Percentiles rank a stretch among this genome's conserved stretches.
Conservation (phyloP, 1,140 invertebrate species). For the Pogonus chalceus region DNA sequence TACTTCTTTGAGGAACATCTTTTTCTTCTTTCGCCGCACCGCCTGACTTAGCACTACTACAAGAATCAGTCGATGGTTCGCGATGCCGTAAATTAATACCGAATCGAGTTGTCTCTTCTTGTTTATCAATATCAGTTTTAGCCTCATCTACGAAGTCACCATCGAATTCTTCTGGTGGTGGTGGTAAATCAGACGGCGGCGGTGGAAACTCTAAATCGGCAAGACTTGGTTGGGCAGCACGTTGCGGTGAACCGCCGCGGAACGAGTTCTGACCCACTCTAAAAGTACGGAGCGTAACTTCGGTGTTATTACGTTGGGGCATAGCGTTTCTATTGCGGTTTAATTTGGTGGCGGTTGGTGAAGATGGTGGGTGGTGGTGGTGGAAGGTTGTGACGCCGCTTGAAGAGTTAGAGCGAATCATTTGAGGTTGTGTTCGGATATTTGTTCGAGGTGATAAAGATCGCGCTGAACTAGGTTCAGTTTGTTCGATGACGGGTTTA, state of each 20-base stretch:
- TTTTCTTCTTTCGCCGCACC: conserved; percentile 27
- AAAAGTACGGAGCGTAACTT: conserved; percentile 41
- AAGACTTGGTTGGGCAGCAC: conserved; percentile 48
- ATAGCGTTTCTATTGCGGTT: conserved; percentile 38
- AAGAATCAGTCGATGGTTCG: conserved; percentile 51
- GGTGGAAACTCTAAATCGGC: conserved; percentile 80
- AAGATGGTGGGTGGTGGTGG: conserved; percentile 45
- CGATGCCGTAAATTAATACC: conserved; percentile 59
- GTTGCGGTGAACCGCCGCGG: conserved; percentile 44
- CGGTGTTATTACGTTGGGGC: conserved; percentile 33
- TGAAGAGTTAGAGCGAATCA: conserved; percentile 76
- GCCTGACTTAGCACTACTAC: conserved; percentile 37
- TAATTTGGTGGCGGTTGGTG: conserved; percentile 42
- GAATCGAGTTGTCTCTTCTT: conserved; percentile 31
- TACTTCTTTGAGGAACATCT: conserved; percentile 29
- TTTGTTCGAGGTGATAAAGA: conserved; percentile 47
- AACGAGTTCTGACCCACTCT: conserved; percentile 39
- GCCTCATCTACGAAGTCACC: conserved; percentile 29
- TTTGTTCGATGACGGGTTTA: conserved; percentile 18
- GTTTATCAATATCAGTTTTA: conserved; percentile 25
- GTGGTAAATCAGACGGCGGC: conserved; percentile 66
- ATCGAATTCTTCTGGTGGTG: conserved; percentile 56
- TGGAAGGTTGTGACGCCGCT: conserved; percentile 59
- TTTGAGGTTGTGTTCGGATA: conserved; percentile 56
- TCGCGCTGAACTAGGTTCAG: conserved; percentile 19